A percentile compares a stretch with the other conserved stretches of the same genome.
Conservation (phyloP, 2,888 invertebrate species). For the Thereva unica region DNA sequence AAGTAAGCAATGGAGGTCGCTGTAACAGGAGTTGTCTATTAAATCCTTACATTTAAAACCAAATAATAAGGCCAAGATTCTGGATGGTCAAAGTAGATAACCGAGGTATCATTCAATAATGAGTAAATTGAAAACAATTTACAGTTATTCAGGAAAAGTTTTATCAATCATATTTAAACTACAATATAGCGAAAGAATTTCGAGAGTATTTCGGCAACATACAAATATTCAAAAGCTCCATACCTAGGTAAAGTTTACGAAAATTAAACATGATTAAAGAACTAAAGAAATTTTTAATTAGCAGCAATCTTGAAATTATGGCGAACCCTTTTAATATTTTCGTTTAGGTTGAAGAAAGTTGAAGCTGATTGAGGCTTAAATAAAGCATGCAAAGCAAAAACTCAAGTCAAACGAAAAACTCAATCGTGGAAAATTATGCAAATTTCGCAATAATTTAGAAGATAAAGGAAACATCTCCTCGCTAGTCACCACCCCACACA, state of each 20-base stretch:
- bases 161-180: too few species aligned
- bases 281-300: conserved; percentile 3
- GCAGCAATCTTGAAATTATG: conserved; percentile 15
- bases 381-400: background rate
- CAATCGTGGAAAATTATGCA: conserved; percentile 19
- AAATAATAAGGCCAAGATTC: too few species aligned
- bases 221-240: too few species aligned
- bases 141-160: too few species aligned
- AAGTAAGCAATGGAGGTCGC: too few species aligned
- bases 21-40: too few species aligned
- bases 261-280: conserved; percentile 7
- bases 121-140: too few species aligned
- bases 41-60: too few species aligned
- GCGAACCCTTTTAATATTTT: conserved; percentile 1
- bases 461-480: conserved; percentile 10
- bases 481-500: conserved; percentile 2
- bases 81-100: too few species aligned
- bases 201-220: too few species aligned
- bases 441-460: conserved; percentile 20
- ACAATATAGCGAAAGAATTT: too few species aligned
- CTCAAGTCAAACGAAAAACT: conserved; percentile 4
- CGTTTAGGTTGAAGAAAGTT: conserved; percentile 3
- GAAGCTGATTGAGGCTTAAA: background rate
- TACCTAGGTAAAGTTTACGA: background rate
- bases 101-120: too few species aligned